Conservation (phyloP, 2,888 invertebrate genomes). For the Himalopsyche japonica region DNA sequence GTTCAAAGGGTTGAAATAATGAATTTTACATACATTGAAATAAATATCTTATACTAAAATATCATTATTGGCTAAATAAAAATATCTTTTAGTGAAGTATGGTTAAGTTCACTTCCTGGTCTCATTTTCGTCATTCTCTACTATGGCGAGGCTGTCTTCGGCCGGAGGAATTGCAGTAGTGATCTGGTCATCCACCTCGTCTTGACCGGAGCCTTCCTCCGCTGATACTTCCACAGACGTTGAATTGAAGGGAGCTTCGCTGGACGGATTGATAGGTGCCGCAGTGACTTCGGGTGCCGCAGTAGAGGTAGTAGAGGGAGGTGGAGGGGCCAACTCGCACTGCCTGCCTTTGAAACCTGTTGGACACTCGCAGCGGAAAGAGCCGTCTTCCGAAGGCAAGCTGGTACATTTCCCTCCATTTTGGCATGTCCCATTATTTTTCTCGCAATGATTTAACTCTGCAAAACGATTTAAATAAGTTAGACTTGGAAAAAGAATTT, state of each 20-base stretch:
- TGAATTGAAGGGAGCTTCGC: slow-evolving; percentile 41
- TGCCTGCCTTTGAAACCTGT: slow-evolving; percentile 75
- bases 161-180: slow-evolving; percentile 4
- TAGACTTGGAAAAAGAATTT: too few relatives aligned
- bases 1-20: too few relatives aligned
- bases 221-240: slow-evolving; percentile 46
- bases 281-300: slow-evolving; percentile 46
- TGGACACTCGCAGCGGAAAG: slow-evolving; percentile 75
- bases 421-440: slow-evolving; percentile 72
- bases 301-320: slow-evolving; percentile 43
- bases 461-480: slow-evolving; percentile 43
- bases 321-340: slow-evolving; percentile 66
- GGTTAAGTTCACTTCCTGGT: slow-evolving; percentile 3
- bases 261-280: slow-evolving; percentile 43
- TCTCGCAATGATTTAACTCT: slow-evolving; percentile 85
- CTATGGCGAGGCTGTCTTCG: background rate
- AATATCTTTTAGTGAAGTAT: background rate
- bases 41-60: background rate
- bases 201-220: slow-evolving; percentile 8
- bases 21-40: too few relatives aligned
- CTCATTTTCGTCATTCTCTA: slow-evolving; percentile 11
- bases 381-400: slow-evolving; percentile 74
- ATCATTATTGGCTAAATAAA: too few relatives aligned
- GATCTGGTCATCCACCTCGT: background rate
- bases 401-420: slow-evolving; percentile 84